Base-by-base conservation (phyloP, 2,888 invertebrate genomes). In the Acholoe squamosa region DNA sequence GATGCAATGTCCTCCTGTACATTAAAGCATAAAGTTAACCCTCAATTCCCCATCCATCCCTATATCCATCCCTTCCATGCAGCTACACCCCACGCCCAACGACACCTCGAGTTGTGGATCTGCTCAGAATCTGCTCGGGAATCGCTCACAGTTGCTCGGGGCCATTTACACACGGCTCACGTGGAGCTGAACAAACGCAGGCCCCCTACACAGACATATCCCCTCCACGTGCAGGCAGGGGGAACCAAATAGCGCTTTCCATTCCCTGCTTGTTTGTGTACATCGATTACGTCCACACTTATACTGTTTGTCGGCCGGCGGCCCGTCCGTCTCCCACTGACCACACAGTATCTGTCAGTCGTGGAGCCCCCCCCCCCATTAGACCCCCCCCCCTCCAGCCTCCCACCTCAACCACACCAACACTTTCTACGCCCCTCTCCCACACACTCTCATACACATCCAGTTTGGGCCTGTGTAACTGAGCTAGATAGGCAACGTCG, bases 231-330 rank as follows among this genome's bases (percentile, higher is more conserved):
- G 33, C 25, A 25, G 34, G 19, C 43, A 33, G 28, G 33, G 28
- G 84, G 22, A 84, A 84, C 84, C 34, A 84, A 84, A 84, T 34
- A 84, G 43, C 84, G 51, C 84, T 84, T 84, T 34, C 43, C 51
- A 84, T 84, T 84, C 51, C 84, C 34, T 16, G 19, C n/a, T 84
- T 84, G 84, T 84, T 84, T 22, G 51, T 84, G 51, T 84, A 84
- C 84, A 84, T 84, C 51, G 43, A 84, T 84, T 51, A 51, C 34
- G 22, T 34, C 22, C 84, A 84, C 84, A 22, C 28, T 28, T 51
- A 22, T 51, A 51, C 1, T 84, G 84, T 84, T 84, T 84, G 43
- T 77, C 77, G 67, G 67, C 28, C 28, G 43, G 5, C 61, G 61
- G 61, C 61, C 5, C 19, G 61, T 61, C 61, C n/a, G 61, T 61